Conservation (phyloP, 2,888 invertebrate species). For the Meghimatium bilineatum region DNA sequence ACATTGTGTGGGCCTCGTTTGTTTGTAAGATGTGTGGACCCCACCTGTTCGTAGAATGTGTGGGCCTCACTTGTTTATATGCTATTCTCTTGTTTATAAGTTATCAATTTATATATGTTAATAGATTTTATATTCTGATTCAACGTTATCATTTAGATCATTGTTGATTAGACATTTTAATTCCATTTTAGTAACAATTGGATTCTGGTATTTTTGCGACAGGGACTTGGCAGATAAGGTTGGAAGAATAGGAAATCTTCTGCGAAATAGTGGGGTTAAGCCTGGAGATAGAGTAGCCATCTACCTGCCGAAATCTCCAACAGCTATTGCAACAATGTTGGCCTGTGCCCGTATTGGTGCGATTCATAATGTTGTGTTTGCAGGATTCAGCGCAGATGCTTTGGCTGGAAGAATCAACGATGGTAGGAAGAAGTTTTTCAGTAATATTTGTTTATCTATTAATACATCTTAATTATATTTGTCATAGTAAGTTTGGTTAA, state of each 20-base stretch:
- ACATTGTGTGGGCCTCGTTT: too few species aligned
- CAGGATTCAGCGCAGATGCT: conserved; percentile 79
- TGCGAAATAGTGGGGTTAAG: conserved; percentile 75
- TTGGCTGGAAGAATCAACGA: conserved; percentile 78
- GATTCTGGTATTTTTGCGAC: conserved; percentile 47
- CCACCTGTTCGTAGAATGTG: too few species aligned
- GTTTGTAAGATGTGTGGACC: too few species aligned
- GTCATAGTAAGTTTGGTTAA: too few species aligned
- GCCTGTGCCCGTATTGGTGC: conserved; percentile 80
- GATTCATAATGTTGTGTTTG: conserved; percentile 79
- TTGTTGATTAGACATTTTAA: too few species aligned
- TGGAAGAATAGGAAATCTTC: conserved; percentile 75
- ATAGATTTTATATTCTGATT: too few species aligned
- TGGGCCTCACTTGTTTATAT: too few species aligned
- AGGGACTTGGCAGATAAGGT: conserved; percentile 76
- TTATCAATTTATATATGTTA: too few species aligned
- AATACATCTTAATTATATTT: too few species aligned
- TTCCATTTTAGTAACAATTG: not conserved
- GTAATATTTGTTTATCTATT: not conserved
- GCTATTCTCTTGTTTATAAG: too few species aligned
- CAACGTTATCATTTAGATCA: too few species aligned
- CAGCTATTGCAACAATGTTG: conserved; percentile 78
- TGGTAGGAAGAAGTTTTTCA: conserved; percentile 62
- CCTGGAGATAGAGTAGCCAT: conserved; percentile 79
- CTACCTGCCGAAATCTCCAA: conserved; percentile 78